These are phyloP conservation scores for Drosophila nigricruria DNA, from an alignment of 2,888 invertebrate species.

Conservation along the genomic window DNA sequence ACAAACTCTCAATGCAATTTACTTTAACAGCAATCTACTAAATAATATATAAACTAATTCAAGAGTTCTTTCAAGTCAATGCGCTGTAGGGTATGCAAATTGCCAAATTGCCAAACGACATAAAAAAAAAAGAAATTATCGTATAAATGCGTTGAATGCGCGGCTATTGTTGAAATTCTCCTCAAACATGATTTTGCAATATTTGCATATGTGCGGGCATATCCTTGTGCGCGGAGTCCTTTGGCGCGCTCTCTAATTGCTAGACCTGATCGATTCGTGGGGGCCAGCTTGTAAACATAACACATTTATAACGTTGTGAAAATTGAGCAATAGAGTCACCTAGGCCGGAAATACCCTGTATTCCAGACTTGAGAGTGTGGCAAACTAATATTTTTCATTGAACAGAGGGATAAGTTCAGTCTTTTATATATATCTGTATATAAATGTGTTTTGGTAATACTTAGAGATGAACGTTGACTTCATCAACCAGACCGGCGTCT, in stretches of 20 bases:
- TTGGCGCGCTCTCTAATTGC: slow-evolving; percentile 57
- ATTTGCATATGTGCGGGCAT: slow-evolving; percentile 52
- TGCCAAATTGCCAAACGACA: slow-evolving; percentile 36
- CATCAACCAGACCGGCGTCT: too few relatives aligned
- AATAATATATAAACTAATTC: neutral
- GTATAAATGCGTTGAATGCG: slow-evolving; percentile 36
- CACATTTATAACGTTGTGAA: neutral
- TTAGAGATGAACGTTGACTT: neutral
- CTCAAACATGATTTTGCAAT: slow-evolving; percentile 49
- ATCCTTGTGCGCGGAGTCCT: slow-evolving; percentile 23
- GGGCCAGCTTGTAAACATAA: slow-evolving; percentile 1
- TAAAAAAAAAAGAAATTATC: slow-evolving; percentile 34
- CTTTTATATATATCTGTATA: neutral
- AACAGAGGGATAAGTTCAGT: neutral
- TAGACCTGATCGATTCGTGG: slow-evolving; percentile 29
- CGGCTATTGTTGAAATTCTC: slow-evolving; percentile 44
- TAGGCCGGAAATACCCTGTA: slow-evolving; percentile 2
- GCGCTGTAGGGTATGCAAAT: slow-evolving; percentile 43
- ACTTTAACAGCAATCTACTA: neutral
- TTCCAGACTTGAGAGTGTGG: rapidly evolving
- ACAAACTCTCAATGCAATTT: neutral
- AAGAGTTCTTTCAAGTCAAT: neutral
- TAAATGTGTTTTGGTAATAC: neutral
- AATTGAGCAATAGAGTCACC: too few relatives aligned
- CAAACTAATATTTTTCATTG: neutral